These are phyloP conservation scores for Corythaixoides concolor DNA, from an alignment of 2,113 vertebrate species.

Conservation along the genomic window DNA sequence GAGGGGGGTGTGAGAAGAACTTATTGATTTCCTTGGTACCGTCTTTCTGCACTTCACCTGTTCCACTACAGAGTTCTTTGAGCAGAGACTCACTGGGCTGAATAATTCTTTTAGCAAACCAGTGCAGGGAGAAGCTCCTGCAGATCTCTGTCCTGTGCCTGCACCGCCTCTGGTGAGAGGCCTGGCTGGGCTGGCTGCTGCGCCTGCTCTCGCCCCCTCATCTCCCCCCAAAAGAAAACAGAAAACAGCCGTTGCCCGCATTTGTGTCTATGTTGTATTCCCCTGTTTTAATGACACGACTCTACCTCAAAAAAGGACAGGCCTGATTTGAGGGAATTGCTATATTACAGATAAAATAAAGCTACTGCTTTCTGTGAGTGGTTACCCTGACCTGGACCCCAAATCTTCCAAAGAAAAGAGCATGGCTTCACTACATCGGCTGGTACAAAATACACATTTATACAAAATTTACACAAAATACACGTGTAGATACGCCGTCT, in stretches of 20 bases:
- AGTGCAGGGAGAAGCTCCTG: not conserved
- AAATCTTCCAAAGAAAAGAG: not conserved
- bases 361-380: not conserved
- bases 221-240: not conserved
- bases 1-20: not conserved
- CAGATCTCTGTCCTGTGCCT: not conserved
- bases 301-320: not conserved
- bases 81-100: not conserved
- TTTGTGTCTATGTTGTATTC: not conserved
- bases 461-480: not conserved
- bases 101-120: not conserved
- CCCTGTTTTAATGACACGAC: accelerated
- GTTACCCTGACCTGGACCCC: not conserved
- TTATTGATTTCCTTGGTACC: not conserved
- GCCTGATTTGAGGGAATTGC: not conserved
- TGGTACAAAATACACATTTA: not conserved
- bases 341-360: not conserved
- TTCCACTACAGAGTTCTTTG: not conserved
- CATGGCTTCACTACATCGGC: not conserved
- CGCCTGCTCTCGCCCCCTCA: not conserved
- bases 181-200: not conserved
- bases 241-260: not conserved
- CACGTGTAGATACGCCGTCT: not conserved
- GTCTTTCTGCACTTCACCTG: not conserved
- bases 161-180: accelerated